Percentiles rank a stretch among this genome's conserved stretches.
phyloP scores from a whole-genome alignment of 1,140 invertebrate genomes.

The Pseudomyrmex flavicornis region DNA sequence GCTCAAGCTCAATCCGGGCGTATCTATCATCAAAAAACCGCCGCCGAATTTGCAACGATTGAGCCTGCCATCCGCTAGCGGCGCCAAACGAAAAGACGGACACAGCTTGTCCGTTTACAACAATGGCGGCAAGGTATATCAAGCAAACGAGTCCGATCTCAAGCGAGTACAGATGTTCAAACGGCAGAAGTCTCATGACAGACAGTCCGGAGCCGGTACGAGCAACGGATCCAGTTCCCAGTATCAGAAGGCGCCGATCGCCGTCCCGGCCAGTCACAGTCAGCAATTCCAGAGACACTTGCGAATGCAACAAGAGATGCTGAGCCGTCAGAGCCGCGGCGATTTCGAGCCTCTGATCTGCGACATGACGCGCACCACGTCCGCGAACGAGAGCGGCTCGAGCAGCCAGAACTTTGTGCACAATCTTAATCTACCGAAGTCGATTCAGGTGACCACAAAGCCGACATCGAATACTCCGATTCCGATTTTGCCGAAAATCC shows the following conservation, averaged over 20 bases:
- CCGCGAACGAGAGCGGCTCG: constrained; percentile 80
- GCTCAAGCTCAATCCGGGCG: constrained; percentile 79
- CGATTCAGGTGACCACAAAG: constrained; percentile 84
- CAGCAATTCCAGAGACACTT: constrained; percentile 82
- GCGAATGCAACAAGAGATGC: constrained; percentile 83
- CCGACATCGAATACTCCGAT: constrained; percentile 73
- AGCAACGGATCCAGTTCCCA: constrained; percentile 57
- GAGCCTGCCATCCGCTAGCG: constrained; percentile 68
- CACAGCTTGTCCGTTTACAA: constrained; percentile 26
- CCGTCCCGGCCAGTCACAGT: constrained; percentile 65
- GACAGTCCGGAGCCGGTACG: constrained; percentile 24
- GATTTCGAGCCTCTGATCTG: constrained; percentile 85
- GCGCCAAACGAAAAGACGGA: constrained; percentile 75
- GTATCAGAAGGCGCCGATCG: constrained; percentile 78
- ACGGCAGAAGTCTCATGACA: constrained; percentile 80
- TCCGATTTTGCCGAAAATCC: constrained; percentile 89
- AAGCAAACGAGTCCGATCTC: constrained; percentile 80
- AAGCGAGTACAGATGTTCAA: constrained; percentile 80
- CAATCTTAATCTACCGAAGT: constrained; percentile 83
- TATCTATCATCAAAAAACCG: constrained; percentile 84
- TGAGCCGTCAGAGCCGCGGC: constrained; percentile 81
- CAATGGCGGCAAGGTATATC: constrained; percentile 80
- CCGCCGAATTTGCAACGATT: constrained; percentile 81
- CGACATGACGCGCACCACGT: constrained; percentile 78
- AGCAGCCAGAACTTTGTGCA: constrained; percentile 81